Evolutionary conservation across 1,140 invertebrate species (phyloP).

Genomic region (Magallana angulata): DNA sequence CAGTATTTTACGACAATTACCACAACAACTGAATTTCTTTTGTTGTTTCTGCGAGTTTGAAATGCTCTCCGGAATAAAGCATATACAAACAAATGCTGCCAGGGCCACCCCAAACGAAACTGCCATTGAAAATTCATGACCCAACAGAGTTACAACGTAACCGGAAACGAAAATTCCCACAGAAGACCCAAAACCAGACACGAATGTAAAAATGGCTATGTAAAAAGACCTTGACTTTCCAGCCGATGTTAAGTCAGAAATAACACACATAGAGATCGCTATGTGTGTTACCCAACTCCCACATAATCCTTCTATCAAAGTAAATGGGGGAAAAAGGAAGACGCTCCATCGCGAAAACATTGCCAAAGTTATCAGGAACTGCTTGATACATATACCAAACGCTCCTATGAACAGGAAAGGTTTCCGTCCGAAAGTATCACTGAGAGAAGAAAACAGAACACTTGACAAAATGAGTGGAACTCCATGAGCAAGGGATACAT

Average conservation of each 20-base stretch:
- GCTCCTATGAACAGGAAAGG: background rate
- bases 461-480: slow-evolving; percentile 32
- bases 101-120: background rate
- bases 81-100: background rate
- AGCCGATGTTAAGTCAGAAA: background rate
- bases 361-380: background rate
- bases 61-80: slow-evolving; percentile 12
- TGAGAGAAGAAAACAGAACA: background rate
- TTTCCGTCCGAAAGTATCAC: background rate
- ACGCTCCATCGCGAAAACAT: background rate
- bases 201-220: background rate
- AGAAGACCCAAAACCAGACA: background rate
- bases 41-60: background rate
- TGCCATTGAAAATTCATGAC: slow-evolving; percentile 8
- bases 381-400: slow-evolving; percentile 2
- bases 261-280: background rate
- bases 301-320: background rate
- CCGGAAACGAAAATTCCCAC: background rate
- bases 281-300: background rate
- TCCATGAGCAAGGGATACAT: slow-evolving; percentile 41
- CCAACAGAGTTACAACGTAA: background rate
- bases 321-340: background rate
- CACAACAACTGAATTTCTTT: background rate
- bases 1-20: background rate
- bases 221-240: slow-evolving; percentile 6